Evolutionary conservation across 2,797 vertebrate species (phyloP), one percentile per base, ranked within the genome.

Genomic region (Premnoplex brunnescens): DNA sequence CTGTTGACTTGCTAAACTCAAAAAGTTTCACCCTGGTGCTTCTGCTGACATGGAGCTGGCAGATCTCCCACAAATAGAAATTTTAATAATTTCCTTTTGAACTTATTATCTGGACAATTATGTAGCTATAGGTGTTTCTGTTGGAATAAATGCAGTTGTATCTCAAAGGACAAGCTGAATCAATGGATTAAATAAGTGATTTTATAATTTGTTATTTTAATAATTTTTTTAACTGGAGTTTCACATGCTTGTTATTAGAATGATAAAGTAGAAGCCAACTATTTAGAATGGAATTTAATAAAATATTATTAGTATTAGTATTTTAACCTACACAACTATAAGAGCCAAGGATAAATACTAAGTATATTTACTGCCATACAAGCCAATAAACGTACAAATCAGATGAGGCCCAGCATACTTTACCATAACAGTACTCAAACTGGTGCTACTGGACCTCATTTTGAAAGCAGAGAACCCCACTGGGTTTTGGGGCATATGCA

Each of bases 1-100:
- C 32, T 39, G 11, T 13, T 55, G 67, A 6, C 36, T 55, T 52
- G 52, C 12, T 92, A 55, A 64, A 75, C 58, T 69, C 6, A 19
- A 2, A 36, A 41, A 36, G 14, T 62, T 54, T 80, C 13, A 49
- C 0, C 0, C 30, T 54, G 34, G 26, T 76, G 49, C 32, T 3
- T 1, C 66, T 36, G 39, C 32, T 77, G 34, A 64, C 41, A 41
- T 7, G 81, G 37, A 58, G 55, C 43, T 56, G 39, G 17, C 34
- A 48, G 19, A 62, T 22, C 14, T 39, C 36, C 54, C 56, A 51
- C 9, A 71, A 62, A 43, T 39, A 14, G n/a, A 44, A 12, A 49
- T 68, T 59, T 49, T 59, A 30, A n/a, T 73, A 17, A 39, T 59
- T 75, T 51, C 23, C 37, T 82, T 82, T 69, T 28, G 34, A 89